Evolutionary conservation across 2,888 invertebrate genomes (phyloP).

Genomic region (Flexamia atlantica): DNA sequence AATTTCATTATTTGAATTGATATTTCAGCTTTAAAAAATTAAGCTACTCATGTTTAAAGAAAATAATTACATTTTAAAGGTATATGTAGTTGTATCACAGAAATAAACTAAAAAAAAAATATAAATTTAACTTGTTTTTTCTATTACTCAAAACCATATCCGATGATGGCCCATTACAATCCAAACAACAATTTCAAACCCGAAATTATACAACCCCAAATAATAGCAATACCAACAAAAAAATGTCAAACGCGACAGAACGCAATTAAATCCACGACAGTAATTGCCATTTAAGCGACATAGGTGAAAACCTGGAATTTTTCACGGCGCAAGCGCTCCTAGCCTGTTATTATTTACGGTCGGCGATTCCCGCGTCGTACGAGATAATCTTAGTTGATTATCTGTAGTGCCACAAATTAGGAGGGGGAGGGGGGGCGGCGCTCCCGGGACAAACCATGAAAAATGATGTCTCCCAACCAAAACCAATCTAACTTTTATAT

Average conservation of each 20-base stretch:
- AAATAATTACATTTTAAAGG: too few species aligned
- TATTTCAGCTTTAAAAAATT: too few species aligned
- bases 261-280: background rate
- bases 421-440: background rate
- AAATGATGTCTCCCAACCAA: slow-evolving; percentile 50
- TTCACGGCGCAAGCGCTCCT: background rate
- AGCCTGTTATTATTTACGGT: slow-evolving; percentile 47
- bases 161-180: too few species aligned
- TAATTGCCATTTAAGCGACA: slow-evolving; percentile 20
- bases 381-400: slow-evolving; percentile 46
- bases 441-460: slow-evolving; percentile 46
- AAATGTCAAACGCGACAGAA: background rate
- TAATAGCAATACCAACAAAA: too few species aligned
- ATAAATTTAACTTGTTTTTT: too few species aligned
- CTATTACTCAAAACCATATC: too few species aligned
- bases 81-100: too few species aligned
- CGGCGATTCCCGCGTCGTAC: background rate
- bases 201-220: too few species aligned
- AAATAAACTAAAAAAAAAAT: too few species aligned
- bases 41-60: too few species aligned
- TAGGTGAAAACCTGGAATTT: slow-evolving; percentile 16
- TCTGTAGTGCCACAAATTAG: slow-evolving; percentile 47
- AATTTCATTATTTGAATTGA: too few species aligned
- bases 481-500: slow-evolving; percentile 63
- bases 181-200: too few species aligned